Evolutionary conservation across 2,113 vertebrate genomes (phyloP), one percentile per base, ranked within the genome.

Genomic region (Ciconia stormi): DNA sequence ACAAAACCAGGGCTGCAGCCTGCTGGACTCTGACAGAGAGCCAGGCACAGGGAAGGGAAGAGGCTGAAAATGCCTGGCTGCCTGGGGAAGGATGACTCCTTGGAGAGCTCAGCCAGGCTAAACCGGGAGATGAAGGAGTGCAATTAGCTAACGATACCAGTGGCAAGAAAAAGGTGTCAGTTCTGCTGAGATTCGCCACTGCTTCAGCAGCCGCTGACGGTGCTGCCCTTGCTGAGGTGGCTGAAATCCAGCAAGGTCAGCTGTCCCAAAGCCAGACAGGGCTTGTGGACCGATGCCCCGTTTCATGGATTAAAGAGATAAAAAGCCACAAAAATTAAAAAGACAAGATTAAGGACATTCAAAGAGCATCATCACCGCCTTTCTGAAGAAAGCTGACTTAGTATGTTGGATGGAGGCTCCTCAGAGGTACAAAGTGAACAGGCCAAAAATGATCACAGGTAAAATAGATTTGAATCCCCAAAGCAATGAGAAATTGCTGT

Each of bases 111-210:
- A 34, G 62, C 23, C 21, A 9, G 70, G 50, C 16, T 40, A 26
- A 42, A 5, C 1, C 0, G 4, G 29, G n/a, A 23, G 59, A 11
- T 3, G 36, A 17, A 53, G n/a, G 20, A 34, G 34, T 3, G 16
- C 56, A 36, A 36, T 20, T 2, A 21, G 30, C 10, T 34, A 4
- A 47, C 1, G 30, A 25, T 1, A 36, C 17, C 50, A 9, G n/a
- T 2, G 4, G 16, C 7, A 36, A 81, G 18, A 11, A 50, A n/a
- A n/a, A 34, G 32, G 42, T 3, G 38, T 7, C 14, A 1, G 20
- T 21, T 65, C 34, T 53, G 65, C 50, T 56, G 76, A 47, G 56
- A 36, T 21, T 27, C 71, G 44, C 36, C 36, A 1, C 58, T 16
- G 47, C 26, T 20, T 26, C 67, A 1, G 4, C 23, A 27, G 59